Evolutionary conservation across 2,888 invertebrate species (phyloP).

Genomic region (Microctonus brassicae): DNA sequence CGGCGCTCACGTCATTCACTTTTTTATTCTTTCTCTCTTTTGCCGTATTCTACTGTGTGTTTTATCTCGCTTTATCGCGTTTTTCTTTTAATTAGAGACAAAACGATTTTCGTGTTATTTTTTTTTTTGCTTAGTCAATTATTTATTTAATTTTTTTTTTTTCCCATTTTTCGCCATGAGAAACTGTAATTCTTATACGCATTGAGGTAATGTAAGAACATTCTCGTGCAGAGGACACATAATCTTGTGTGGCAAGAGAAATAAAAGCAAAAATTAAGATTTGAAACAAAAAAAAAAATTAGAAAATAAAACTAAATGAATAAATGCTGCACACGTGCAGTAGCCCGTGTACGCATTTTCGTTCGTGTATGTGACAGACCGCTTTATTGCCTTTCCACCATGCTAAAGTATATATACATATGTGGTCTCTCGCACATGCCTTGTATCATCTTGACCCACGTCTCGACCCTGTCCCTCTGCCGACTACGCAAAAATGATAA

Average conservation of each 20-base stretch:
- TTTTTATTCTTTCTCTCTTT: slow-evolving; percentile 8
- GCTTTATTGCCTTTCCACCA: slow-evolving; percentile 44
- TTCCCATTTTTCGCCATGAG: slow-evolving; percentile 1
- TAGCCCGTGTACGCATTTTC: slow-evolving; percentile 35
- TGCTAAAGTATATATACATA: neutral
- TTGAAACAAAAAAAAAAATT: too few relatives aligned
- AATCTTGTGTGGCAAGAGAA: slow-evolving; percentile 27
- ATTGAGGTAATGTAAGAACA: neutral
- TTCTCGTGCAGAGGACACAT: slow-evolving; percentile 4
- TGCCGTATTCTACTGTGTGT: slow-evolving; percentile 10
- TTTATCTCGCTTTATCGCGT: slow-evolving; percentile 37
- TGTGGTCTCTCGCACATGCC: slow-evolving; percentile 36
- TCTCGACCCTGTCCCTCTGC: slow-evolving; percentile 41
- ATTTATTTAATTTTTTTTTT: neutral
- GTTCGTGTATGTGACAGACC: slow-evolving; percentile 41
- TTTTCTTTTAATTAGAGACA: neutral
- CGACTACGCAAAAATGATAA: slow-evolving; percentile 46
- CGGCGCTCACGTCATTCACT: neutral
- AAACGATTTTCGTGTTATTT: slow-evolving; percentile 19
- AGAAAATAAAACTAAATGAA: slow-evolving; percentile 17
- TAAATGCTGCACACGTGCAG: slow-evolving; percentile 26
- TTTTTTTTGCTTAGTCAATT: slow-evolving; percentile 6
- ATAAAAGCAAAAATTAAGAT: neutral
- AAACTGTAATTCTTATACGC: too few relatives aligned
- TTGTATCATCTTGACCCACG: slow-evolving; percentile 47